Evolutionary conservation across 2,888 invertebrate genomes (phyloP).

Genomic region (Tipula unca): DNA sequence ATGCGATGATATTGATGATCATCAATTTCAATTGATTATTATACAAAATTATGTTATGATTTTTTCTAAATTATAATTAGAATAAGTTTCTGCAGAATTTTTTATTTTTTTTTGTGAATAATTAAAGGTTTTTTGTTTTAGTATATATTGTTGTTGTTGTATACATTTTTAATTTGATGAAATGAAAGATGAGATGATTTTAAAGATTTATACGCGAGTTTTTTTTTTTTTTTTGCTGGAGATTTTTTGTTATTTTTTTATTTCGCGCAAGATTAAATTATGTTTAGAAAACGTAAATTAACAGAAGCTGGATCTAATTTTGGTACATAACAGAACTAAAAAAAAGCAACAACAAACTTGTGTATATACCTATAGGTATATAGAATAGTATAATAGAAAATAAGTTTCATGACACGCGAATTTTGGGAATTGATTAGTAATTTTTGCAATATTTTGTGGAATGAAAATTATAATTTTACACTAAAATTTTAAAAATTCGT

Average conservation of each 20-base stretch:
- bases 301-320: constrained; percentile 14
- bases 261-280: constrained; percentile 2
- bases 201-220: too few species aligned
- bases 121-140: neutral
- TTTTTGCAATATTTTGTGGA: neutral
- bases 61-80: neutral
- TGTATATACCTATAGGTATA: neutral
- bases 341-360: neutral
- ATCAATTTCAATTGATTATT: neutral
- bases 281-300: constrained; percentile 14
- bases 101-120: neutral
- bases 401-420: constrained; percentile 4
- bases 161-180: neutral
- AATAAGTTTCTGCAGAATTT: neutral
- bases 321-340: neutral
- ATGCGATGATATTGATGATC: constrained; percentile 1
- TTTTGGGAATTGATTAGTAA: constrained; percentile 8
- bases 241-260: neutral
- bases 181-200: constrained; percentile 14
- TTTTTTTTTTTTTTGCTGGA: neutral
- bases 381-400: neutral
- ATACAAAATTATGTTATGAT: neutral
- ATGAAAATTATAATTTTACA: constrained; percentile 8
- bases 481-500: neutral
- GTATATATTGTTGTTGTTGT: neutral